These are phyloP conservation scores for Avahi laniger DNA, from an alignment of 2,797 vertebrate genomes.

Conservation along the genomic window DNA sequence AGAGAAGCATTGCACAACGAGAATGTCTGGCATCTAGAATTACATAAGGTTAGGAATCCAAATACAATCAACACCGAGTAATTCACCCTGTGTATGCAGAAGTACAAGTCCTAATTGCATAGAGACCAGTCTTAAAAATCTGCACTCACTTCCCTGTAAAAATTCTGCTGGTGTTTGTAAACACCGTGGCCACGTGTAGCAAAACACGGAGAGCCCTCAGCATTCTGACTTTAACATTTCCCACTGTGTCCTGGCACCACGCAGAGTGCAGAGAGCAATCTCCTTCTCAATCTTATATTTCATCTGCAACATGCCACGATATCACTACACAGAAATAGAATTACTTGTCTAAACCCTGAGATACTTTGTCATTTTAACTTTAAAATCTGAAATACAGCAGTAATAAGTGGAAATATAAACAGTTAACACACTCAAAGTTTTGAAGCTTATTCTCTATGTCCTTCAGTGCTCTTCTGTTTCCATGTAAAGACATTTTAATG, in stretches of 20 bases:
- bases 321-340: neutral
- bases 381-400: neutral
- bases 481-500: neutral
- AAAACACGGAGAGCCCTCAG: slow-evolving; percentile 65
- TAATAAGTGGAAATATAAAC: neutral
- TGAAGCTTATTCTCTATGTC: neutral
- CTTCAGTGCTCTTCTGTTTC: neutral
- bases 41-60: slow-evolving; percentile 57
- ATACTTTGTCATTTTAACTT: slow-evolving; percentile 47
- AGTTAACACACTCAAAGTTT: neutral
- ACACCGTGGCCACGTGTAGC: slow-evolving; percentile 60
- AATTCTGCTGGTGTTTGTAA: slow-evolving; percentile 71
- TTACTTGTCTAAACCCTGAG: neutral
- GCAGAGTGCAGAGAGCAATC: slow-evolving; percentile 35
- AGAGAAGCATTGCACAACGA: neutral
- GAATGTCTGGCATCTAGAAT: slow-evolving; percentile 28
- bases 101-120: neutral
- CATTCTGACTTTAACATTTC: slow-evolving; percentile 19
- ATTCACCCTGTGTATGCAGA: neutral
- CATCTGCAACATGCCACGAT: neutral
- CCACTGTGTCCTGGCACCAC: neutral
- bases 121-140: slow-evolving; percentile 47
- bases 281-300: neutral
- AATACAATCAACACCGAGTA: slow-evolving; percentile 53
- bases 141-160: slow-evolving; percentile 28